Conservation (phyloP, 2,797 vertebrate genomes). For the Poecile montanus region DNA sequence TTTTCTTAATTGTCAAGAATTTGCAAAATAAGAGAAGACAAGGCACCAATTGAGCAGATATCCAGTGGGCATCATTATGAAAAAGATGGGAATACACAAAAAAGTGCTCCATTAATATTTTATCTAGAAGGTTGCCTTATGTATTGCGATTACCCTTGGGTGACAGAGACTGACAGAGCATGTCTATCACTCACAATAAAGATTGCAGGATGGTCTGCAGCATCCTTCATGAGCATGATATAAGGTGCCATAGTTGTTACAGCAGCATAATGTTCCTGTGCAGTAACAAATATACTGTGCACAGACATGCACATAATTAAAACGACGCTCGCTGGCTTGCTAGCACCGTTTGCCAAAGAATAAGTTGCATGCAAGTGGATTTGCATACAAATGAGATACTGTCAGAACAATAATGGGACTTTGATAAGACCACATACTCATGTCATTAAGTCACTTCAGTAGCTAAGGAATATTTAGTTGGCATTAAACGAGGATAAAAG, state of each 20-base stretch:
- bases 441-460: conserved; percentile 71
- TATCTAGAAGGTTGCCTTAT: neutral
- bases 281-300: conserved; percentile 66
- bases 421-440: conserved; percentile 72
- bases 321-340: conserved; percentile 47
- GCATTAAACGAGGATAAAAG: conserved; percentile 48
- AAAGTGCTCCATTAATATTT: neutral
- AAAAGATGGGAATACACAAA: conserved; percentile 21
- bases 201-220: conserved; percentile 28
- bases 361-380: conserved; percentile 74
- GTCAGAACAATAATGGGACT: conserved; percentile 69
- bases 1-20: neutral
- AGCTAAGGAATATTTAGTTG: conserved; percentile 61
- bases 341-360: conserved; percentile 70
- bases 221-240: conserved; percentile 46
- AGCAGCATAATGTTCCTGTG: conserved; percentile 59
- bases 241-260: conserved; percentile 9
- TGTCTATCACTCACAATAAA: conserved; percentile 16
- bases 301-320: conserved; percentile 70
- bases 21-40: neutral
- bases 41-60: neutral
- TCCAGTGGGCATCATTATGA: neutral
- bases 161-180: neutral
- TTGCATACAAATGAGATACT: conserved; percentile 80
- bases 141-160: neutral